Conservation (phyloP, 1,140 invertebrate species). For the Mamestra configurata region DNA sequence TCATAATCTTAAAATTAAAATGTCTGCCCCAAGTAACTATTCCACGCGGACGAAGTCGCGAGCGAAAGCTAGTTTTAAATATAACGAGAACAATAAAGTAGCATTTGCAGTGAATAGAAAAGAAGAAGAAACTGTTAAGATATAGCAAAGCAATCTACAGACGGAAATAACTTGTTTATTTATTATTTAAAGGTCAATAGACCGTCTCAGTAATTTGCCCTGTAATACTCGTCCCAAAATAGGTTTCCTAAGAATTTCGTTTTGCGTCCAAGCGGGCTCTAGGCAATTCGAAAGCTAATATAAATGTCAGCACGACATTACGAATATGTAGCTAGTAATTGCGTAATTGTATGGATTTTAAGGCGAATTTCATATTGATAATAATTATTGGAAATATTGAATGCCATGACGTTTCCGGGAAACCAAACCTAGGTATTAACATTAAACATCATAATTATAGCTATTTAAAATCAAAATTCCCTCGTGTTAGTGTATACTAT, state of each 20-base stretch:
- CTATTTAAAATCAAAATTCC: neutral
- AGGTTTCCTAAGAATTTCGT: slow-evolving; percentile 8
- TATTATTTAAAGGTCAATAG: slow-evolving; percentile 20
- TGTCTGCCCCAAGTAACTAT: too few relatives aligned
- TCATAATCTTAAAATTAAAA: too few relatives aligned
- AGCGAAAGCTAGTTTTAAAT: too few relatives aligned
- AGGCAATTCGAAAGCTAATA: neutral
- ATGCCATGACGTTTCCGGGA: neutral
- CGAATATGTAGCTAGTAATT: too few relatives aligned
- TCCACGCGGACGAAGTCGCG: too few relatives aligned
- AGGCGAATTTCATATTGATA: neutral
- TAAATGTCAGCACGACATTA: neutral
- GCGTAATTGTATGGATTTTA: neutral
- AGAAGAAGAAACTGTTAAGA: neutral
- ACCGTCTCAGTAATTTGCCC: slow-evolving; percentile 5
- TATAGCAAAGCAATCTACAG: neutral
- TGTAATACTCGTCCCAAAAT: neutral
- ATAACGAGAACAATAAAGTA: neutral
- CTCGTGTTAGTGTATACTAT: neutral
- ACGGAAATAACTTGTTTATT: slow-evolving; percentile 25
- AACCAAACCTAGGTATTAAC: neutral
- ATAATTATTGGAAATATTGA: neutral
- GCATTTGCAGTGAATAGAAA: neutral
- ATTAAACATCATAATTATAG: neutral
- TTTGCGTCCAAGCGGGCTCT: neutral